Conservation (phyloP, 2,797 vertebrate species). For the Anabacerthia variegaticeps region DNA sequence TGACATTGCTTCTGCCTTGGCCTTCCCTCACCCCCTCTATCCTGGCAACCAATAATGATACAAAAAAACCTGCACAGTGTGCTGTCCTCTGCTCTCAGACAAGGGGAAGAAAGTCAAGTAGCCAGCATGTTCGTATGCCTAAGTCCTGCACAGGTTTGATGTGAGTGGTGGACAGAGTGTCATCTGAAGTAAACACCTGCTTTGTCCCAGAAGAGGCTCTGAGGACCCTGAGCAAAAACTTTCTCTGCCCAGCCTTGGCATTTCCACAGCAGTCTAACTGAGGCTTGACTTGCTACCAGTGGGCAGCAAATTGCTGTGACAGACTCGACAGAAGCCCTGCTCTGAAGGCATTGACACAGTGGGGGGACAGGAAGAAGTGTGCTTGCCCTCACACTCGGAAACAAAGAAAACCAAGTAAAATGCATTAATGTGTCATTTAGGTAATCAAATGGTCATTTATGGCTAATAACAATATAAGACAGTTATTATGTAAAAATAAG, state of each 20-base stretch:
- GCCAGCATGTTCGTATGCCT: fast-evolving
- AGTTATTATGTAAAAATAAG: not conserved
- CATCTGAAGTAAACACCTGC: not conserved
- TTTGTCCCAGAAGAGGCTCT: not conserved
- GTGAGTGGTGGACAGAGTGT: too few relatives aligned
- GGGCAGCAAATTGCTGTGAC: fast-evolving
- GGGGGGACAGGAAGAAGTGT: not conserved
- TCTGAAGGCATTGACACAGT: not conserved
- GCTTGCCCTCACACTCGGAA: not conserved
- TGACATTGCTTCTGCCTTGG: not conserved
- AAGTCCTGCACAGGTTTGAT: not conserved
- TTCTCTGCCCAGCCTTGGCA: not conserved
- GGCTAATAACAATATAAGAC: not conserved
- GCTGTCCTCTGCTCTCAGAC: not conserved
- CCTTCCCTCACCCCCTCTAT: not conserved
- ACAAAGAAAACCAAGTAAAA: not conserved
- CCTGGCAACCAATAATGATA: not conserved
- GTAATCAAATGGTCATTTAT: not conserved
- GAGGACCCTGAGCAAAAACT: not conserved
- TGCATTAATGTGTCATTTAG: not conserved
- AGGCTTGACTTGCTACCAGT: fast-evolving
- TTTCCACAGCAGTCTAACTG: not conserved
- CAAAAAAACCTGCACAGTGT: not conserved
- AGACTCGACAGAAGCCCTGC: not conserved
- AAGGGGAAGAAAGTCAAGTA: not conserved